Conservation (phyloP, 2,888 invertebrate genomes). For the Lottia scabra region DNA sequence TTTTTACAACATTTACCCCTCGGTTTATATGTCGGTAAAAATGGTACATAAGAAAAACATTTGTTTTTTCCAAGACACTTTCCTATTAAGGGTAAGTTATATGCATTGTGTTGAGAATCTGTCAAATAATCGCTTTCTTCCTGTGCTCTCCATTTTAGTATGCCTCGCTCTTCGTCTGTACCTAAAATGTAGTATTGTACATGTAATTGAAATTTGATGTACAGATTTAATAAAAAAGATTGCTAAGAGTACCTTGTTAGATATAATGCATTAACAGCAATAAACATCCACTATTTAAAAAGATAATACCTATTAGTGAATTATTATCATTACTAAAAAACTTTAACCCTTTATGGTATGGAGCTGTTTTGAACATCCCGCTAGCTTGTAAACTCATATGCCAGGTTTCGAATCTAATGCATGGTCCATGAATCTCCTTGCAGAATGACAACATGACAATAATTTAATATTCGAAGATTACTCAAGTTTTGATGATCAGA, state of each 20-base stretch:
- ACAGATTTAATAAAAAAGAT: too few species aligned
- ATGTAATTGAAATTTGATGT: not conserved
- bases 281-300: too few species aligned
- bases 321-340: too few species aligned
- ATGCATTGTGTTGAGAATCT: constrained; percentile 16
- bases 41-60: constrained; percentile 42
- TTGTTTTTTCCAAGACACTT: constrained; percentile 28
- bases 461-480: too few species aligned
- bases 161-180: constrained; percentile 42
- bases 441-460: too few species aligned
- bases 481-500: not conserved
- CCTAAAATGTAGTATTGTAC: constrained; percentile 27
- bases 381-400: too few species aligned
- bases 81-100: constrained; percentile 42
- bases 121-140: constrained; percentile 13
- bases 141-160: constrained; percentile 39
- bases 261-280: not conserved
- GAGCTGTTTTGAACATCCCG: too few species aligned
- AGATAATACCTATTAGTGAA: too few species aligned
- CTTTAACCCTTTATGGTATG: too few species aligned
- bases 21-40: constrained; percentile 44
- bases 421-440: too few species aligned
- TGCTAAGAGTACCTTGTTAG: too few species aligned
- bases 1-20: constrained; percentile 20
- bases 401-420: not conserved